These are phyloP conservation scores for Lytechinus variegatus DNA, from an alignment of 35 echinoderm and acorn worm species.

Conservation along the genomic window DNA sequence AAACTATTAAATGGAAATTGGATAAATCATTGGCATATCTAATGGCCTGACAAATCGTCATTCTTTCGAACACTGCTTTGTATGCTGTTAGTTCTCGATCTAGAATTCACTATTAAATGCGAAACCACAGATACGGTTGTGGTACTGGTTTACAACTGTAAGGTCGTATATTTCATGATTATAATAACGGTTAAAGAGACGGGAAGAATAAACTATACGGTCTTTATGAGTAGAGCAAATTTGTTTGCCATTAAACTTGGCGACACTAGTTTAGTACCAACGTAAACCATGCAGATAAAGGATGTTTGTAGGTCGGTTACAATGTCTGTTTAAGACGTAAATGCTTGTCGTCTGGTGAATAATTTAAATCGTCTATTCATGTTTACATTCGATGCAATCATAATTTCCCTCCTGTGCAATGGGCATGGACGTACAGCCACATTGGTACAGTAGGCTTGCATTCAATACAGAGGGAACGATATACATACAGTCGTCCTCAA, in stretches of 20 bases:
- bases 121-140: not conserved
- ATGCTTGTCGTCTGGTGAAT: not conserved
- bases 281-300: not conserved
- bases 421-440: too few species aligned
- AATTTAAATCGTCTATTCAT: not conserved
- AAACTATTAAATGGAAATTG: not conserved
- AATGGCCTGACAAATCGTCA: not conserved
- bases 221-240: conserved; percentile 8
- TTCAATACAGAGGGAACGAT: too few species aligned
- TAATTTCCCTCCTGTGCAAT: not conserved
- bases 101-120: not conserved
- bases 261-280: not conserved
- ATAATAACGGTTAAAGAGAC: conserved; percentile 1
- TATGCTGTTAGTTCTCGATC: not conserved
- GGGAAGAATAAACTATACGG: not conserved
- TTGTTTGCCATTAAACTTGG: conserved; percentile 12
- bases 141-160: not conserved
- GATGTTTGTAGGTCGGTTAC: not conserved
- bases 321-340: not conserved
- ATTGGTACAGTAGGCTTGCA: too few species aligned
- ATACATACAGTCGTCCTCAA: too few species aligned
- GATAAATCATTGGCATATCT: not conserved
- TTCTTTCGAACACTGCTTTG: not conserved
- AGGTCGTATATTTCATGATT: conserved; percentile 5
- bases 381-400: not conserved